Conservation (phyloP, 2,888 invertebrate species). For the Hybos culiciformis region DNA sequence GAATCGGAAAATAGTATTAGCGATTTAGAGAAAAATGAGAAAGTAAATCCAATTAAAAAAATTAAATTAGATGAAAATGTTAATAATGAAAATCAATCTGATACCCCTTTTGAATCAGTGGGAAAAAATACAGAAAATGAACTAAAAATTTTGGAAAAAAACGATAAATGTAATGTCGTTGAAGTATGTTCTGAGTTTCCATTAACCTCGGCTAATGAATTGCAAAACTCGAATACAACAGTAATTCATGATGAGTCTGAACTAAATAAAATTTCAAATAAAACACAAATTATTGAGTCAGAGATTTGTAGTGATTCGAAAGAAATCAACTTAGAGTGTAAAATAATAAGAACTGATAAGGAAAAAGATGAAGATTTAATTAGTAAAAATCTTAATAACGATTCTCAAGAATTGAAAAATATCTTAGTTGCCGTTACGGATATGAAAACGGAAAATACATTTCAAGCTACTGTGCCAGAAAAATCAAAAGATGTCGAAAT, state of each 20-base stretch:
- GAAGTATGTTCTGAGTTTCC: too few relatives aligned
- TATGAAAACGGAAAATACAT: constrained; percentile 7
- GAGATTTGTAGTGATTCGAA: too few relatives aligned
- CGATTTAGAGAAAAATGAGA: constrained; percentile 14
- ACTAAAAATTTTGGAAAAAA: not conserved
- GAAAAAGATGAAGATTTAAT: not conserved
- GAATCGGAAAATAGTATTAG: too few relatives aligned
- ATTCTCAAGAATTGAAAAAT: not conserved
- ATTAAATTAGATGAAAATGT: constrained; percentile 15
- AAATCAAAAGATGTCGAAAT: constrained; percentile 7
- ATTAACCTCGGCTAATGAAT: too few relatives aligned
- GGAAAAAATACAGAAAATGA: not conserved
- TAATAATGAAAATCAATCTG: not conserved
- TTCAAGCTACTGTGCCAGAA: constrained; percentile 4
- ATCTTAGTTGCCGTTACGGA: not conserved
- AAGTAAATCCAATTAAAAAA: constrained; percentile 23
- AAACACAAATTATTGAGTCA: too few relatives aligned
- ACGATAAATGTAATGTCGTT: too few relatives aligned
- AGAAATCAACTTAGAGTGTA: too few relatives aligned
- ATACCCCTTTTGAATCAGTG: not conserved
- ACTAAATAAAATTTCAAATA: too few relatives aligned
- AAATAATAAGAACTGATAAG: constrained; percentile 2
- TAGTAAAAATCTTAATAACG: not conserved
- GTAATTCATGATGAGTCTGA: too few relatives aligned
- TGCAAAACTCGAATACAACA: too few relatives aligned